phyloP scores from a whole-genome alignment of 1,140 invertebrate species.

The Diprion similis region DNA sequence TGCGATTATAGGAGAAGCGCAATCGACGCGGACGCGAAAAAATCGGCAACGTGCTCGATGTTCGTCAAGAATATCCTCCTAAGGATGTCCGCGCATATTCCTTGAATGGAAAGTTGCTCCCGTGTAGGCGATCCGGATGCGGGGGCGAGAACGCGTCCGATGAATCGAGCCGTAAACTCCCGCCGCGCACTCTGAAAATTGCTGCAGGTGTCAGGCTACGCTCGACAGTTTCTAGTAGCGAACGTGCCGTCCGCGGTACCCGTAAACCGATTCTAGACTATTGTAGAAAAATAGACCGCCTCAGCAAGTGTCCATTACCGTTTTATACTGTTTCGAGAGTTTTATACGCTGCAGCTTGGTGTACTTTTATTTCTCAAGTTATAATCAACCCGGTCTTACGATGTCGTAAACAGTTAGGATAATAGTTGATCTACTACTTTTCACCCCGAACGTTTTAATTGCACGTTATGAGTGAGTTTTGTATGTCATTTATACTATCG shows the following conservation, averaged over 20 bases:
- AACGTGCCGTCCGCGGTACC: neutral
- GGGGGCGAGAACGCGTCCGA: slow-evolving; percentile 32
- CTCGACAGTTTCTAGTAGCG: neutral
- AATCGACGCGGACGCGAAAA: neutral
- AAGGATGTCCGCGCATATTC: slow-evolving; percentile 9
- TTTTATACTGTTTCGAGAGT: too few species aligned
- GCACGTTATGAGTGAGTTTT: too few species aligned
- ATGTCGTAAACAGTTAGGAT: too few species aligned
- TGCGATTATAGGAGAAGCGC: neutral
- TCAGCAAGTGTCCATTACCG: too few species aligned
- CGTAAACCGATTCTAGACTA: neutral
- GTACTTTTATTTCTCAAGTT: too few species aligned
- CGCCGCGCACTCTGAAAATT: slow-evolving; percentile 15
- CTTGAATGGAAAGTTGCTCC: slow-evolving; percentile 45
- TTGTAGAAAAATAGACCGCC: too few species aligned
- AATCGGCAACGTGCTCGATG: too few species aligned
- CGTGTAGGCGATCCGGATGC: slow-evolving; percentile 39
- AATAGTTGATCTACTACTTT: too few species aligned
- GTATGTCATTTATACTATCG: too few species aligned
- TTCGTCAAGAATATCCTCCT: neutral
- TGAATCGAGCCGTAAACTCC: slow-evolving; percentile 16
- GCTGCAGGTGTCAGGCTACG: neutral
- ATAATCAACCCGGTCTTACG: too few species aligned
- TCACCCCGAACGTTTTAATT: too few species aligned
- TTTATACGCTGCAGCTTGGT: too few species aligned